Conservation (phyloP, 1,140 invertebrate genomes). For the Delia radicum region DNA sequence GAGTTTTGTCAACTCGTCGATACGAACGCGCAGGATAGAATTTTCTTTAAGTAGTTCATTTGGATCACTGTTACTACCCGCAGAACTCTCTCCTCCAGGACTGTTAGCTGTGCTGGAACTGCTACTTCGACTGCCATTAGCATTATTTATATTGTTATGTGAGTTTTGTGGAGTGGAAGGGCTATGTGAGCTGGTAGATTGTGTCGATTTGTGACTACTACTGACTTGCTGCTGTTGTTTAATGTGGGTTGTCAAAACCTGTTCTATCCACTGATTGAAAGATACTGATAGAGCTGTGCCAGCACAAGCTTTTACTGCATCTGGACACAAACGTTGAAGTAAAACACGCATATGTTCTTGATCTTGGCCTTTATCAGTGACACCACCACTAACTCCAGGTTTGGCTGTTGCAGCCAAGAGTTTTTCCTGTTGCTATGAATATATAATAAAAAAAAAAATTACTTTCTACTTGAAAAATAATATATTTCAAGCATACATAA, state of each 20-base stretch:
- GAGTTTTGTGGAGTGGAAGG: constrained; percentile 19
- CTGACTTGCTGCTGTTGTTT: constrained; percentile 35
- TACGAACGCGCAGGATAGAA: constrained; percentile 64
- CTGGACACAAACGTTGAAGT: constrained; percentile 51
- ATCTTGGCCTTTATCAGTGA: constrained; percentile 34
- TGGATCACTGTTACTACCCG: neutral
- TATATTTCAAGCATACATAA: too few species aligned
- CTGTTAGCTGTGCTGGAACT: constrained; percentile 31
- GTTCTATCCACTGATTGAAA: constrained; percentile 54
- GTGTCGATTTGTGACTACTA: constrained; percentile 55
- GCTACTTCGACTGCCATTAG: constrained; percentile 34
- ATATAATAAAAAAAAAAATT: too few species aligned
- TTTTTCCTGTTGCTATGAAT: constrained; percentile 41
- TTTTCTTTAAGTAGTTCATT: constrained; percentile 60
- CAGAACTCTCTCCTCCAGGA: neutral
- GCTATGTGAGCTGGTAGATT: constrained; percentile 48
- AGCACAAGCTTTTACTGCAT: constrained; percentile 44
- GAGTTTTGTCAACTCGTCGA: constrained; percentile 71
- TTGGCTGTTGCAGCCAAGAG: constrained; percentile 24
- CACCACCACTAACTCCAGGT: constrained; percentile 29
- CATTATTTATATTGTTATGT: constrained; percentile 27
- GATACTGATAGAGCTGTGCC: constrained; percentile 42
- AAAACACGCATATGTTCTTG: constrained; percentile 50
- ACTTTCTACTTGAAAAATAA: too few species aligned
- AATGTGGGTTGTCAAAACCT: constrained; percentile 47